A percentile compares a stretch with the other conserved stretches of the same genome.
Evolutionary conservation across 2,888 invertebrate genomes (phyloP).

Genomic region (Busseola fusca): DNA sequence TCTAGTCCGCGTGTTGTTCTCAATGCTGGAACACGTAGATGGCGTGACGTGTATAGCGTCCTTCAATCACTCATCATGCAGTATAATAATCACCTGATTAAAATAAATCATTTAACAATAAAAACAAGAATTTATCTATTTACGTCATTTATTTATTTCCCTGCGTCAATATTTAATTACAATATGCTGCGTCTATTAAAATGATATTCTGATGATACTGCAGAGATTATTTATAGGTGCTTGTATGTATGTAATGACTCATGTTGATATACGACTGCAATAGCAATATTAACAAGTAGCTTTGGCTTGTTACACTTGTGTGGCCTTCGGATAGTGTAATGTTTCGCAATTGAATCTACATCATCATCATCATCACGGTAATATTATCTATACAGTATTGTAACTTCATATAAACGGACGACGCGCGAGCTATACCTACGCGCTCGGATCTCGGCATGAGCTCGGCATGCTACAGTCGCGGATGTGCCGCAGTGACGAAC

Average conservation of each 20-base stretch:
- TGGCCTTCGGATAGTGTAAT: slow-evolving; percentile 50
- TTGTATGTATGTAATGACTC: slow-evolving; percentile 48
- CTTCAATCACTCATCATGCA: slow-evolving; percentile 15
- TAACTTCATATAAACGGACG: no score
- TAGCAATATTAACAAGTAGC: slow-evolving; percentile 57
- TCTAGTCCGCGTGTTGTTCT: no score
- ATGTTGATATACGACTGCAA: slow-evolving; percentile 53
- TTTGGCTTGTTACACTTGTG: slow-evolving; percentile 44
- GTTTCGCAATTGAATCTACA: slow-evolving; percentile 39
- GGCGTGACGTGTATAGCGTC: no score
- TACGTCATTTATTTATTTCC: slow-evolving; percentile 18
- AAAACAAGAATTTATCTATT: slow-evolving; percentile 16
- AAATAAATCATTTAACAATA: slow-evolving; percentile 3
- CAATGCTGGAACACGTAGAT: no score
- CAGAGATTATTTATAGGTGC: slow-evolving; percentile 45
- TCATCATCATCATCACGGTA: neutral
- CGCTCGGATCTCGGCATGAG: no score
- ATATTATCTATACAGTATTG: no score
- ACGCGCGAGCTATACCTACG: no score
- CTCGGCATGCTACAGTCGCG: no score
- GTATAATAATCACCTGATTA: slow-evolving; percentile 25
- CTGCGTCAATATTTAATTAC: slow-evolving; percentile 35
- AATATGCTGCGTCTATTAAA: slow-evolving; percentile 30
- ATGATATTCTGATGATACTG: slow-evolving; percentile 43
- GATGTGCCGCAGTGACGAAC: no score